Percentiles rank a stretch among this genome's conserved stretches.
Conservation (phyloP, 92 coral and sea anemone genomes). For the Bergia puertoricense region DNA sequence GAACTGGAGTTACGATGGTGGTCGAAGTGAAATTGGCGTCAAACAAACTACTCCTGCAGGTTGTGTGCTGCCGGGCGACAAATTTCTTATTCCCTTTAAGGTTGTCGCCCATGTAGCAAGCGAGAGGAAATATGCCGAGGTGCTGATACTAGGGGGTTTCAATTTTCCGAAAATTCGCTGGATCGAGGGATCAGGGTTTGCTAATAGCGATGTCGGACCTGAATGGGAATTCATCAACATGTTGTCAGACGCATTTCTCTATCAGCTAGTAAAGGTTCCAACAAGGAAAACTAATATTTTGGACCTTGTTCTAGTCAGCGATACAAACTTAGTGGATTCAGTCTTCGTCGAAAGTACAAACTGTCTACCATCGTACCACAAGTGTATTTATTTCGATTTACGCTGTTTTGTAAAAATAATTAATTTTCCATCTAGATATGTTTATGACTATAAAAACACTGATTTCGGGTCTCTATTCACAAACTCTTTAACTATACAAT, state of each 20-base stretch:
- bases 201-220: neutral
- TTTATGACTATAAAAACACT: constrained; percentile 31
- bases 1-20: constrained; percentile 22
- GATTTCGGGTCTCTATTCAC: constrained; percentile 15
- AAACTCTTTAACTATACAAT: too few species aligned
- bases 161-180: neutral
- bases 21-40: too few species aligned
- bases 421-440: neutral
- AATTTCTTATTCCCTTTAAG: constrained; percentile 39
- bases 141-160: constrained; percentile 34
- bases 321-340: constrained; percentile 36
- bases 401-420: constrained; percentile 3
- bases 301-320: constrained; percentile 37
- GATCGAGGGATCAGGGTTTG: neutral
- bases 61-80: constrained; percentile 37
- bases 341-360: constrained; percentile 37
- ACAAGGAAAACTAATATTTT: constrained; percentile 38
- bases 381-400: neutral
- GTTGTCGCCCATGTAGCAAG: constrained; percentile 24
- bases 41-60: constrained; percentile 15
- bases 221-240: constrained; percentile 37
- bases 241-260: constrained; percentile 18
- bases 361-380: constrained; percentile 42
- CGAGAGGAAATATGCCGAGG: constrained; percentile 21
- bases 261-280: constrained; percentile 9